Evolutionary conservation across 1,140 invertebrate genomes (phyloP).

Genomic region (Sitophilus oryzae): DNA sequence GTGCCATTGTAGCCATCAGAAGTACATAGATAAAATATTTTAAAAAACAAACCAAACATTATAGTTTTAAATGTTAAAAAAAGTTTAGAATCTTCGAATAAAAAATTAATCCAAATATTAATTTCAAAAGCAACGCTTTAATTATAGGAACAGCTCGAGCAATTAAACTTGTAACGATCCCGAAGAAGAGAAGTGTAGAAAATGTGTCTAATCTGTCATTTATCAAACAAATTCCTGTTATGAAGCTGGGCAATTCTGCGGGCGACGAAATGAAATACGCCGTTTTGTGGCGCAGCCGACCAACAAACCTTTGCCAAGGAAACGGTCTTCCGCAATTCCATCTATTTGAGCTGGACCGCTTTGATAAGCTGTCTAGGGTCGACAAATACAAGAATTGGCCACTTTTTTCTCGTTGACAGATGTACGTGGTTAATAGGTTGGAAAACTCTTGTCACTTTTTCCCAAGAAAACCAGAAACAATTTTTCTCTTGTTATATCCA

Average conservation of each 20-base stretch:
- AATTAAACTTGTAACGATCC: constrained; percentile 17
- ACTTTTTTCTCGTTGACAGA: constrained; percentile 38
- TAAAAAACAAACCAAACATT: no score
- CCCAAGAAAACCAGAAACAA: constrained; percentile 20
- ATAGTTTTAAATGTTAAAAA: no score
- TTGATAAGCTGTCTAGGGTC: constrained; percentile 36
- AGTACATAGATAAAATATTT: no score
- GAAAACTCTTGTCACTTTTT: constrained; percentile 40
- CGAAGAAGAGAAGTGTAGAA: constrained; percentile 21
- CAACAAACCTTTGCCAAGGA: constrained; percentile 14
- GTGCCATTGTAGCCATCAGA: no score
- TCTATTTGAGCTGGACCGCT: constrained; percentile 21
- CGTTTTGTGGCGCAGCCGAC: constrained; percentile 23
- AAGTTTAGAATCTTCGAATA: no score
- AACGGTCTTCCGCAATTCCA: constrained; percentile 1
- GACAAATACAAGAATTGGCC: constrained; percentile 37
- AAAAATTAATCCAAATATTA: no score
- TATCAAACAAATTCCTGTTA: constrained; percentile 33
- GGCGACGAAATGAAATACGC: constrained; percentile 37
- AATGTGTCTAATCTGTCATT: constrained; percentile 30
- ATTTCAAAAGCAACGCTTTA: no score
- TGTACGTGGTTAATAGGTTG: constrained; percentile 40
- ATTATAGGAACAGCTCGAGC: no score
- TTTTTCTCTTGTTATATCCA: constrained; percentile 31
- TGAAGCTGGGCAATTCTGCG: constrained; percentile 28